These are phyloP conservation scores for Decapterus maruadsi DNA, from an alignment of 2,797 vertebrate species.

Conservation along the genomic window DNA sequence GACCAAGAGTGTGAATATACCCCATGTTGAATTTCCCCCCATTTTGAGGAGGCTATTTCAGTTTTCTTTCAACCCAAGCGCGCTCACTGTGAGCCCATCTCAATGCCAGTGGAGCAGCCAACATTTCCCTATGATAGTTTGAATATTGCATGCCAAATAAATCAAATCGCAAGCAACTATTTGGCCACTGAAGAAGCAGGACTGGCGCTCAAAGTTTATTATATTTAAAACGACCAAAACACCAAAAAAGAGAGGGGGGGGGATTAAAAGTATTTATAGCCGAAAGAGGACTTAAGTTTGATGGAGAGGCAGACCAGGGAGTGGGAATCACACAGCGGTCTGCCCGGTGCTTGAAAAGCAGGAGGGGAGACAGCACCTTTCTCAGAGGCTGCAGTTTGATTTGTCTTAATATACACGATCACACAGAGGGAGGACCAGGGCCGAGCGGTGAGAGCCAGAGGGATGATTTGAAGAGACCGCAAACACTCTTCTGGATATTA, in stretches of 20 bases:
- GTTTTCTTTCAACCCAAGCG: conserved; percentile 84
- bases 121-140: conserved; percentile 28
- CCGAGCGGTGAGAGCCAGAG: conserved; percentile 67
- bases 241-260: not conserved
- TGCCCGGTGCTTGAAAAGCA: conserved; percentile 23
- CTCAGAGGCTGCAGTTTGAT: conserved; percentile 42
- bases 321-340: conserved; percentile 31
- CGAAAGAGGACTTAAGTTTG: conserved; percentile 32
- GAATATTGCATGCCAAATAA: conserved; percentile 41
- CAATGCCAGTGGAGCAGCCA: conserved; percentile 37
- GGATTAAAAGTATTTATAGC: conserved; percentile 24
- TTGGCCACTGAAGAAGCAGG: conserved; percentile 31
- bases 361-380: conserved; percentile 30
- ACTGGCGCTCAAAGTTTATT: conserved; percentile 4
- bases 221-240: not conserved
- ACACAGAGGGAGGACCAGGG: conserved; percentile 40
- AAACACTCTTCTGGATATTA: conserved; percentile 76
- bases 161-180: conserved; percentile 27
- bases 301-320: conserved; percentile 21
- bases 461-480: conserved; percentile 69
- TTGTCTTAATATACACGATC: conserved; percentile 51
- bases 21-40: conserved; percentile 75
- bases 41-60: conserved; percentile 79
- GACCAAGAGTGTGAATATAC: conserved; percentile 81
- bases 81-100: conserved; percentile 37